These are phyloP conservation scores for Bombus turneri DNA, from an alignment of 1,140 invertebrate species.

Conservation along the genomic window DNA sequence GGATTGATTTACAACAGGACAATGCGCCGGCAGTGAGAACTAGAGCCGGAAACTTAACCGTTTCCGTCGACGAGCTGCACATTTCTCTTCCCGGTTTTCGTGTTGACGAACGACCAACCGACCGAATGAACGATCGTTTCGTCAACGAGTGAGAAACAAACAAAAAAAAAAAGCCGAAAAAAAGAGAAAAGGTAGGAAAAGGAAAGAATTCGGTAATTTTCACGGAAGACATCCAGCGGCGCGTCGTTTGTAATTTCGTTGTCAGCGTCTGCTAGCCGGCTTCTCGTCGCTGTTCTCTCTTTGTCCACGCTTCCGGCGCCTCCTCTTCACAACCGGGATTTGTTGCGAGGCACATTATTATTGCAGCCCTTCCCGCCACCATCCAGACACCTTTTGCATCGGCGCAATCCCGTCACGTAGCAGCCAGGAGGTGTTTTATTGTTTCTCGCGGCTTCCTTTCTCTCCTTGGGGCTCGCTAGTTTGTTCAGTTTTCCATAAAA, in stretches of 20 bases:
- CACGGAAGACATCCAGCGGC: conserved; percentile 37
- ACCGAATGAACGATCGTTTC: conserved; percentile 30
- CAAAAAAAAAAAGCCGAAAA: neutral
- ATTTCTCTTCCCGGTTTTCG: conserved; percentile 2
- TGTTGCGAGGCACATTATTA: conserved; percentile 60
- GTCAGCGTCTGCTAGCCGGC: conserved; percentile 41
- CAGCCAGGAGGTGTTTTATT: conserved; percentile 29
- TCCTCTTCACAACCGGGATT: conserved; percentile 36
- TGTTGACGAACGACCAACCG: conserved; percentile 46
- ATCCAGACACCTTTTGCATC: conserved; percentile 32
- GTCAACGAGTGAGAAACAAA: conserved; percentile 9
- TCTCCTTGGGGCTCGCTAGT: neutral
- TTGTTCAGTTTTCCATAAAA: conserved; percentile 51
- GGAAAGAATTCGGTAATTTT: conserved; percentile 49
- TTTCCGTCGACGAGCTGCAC: conserved; percentile 55
- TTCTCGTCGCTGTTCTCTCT: conserved; percentile 5
- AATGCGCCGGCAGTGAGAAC: conserved; percentile 54
- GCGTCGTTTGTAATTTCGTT: conserved; percentile 65
- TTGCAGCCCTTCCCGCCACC: conserved; percentile 48
- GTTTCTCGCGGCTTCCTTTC: conserved; percentile 18
- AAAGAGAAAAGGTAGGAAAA: conserved; percentile 1
- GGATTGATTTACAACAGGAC: conserved; percentile 60
- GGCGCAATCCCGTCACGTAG: conserved; percentile 6
- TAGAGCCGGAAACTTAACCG: conserved; percentile 61
- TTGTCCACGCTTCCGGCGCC: conserved; percentile 28